Conservation (phyloP, 2,113 vertebrate genomes). For the Thinocorus orbignyianus region DNA sequence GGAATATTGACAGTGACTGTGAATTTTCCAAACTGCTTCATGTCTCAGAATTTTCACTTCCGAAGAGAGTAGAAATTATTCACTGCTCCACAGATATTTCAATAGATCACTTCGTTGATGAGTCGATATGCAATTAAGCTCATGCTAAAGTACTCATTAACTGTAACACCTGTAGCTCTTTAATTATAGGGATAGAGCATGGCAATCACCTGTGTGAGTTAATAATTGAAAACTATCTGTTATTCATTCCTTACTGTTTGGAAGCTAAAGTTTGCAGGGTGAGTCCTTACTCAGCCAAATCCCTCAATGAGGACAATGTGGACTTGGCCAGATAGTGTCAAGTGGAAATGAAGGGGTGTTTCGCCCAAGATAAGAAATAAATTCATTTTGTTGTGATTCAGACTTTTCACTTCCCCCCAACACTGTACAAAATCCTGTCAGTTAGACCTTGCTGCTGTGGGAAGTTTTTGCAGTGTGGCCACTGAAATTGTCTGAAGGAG, state of each 20-base stretch:
- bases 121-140: conserved; percentile 31
- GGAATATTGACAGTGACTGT: neutral
- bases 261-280: neutral
- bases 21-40: conserved; percentile 1
- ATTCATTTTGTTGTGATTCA: neutral
- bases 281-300: neutral
- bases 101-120: conserved; percentile 21
- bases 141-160: conserved; percentile 27
- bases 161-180: conserved; percentile 21
- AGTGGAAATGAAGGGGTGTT: neutral
- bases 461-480: neutral
- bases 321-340: neutral
- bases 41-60: neutral
- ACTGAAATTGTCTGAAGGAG: neutral
- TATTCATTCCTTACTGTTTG: neutral
- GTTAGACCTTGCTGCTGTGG: neutral
- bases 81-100: neutral
- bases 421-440: neutral
- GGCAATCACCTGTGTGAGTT: neutral
- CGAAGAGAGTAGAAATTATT: neutral
- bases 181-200: conserved; percentile 1
- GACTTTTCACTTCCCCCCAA: neutral
- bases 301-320: neutral
- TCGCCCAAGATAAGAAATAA: neutral
- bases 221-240: conserved; percentile 19